Percentiles rank a stretch among this genome's conserved stretches.
Evolutionary conservation across 2,113 vertebrate genomes (phyloP).

Genomic region (Parus major): DNA sequence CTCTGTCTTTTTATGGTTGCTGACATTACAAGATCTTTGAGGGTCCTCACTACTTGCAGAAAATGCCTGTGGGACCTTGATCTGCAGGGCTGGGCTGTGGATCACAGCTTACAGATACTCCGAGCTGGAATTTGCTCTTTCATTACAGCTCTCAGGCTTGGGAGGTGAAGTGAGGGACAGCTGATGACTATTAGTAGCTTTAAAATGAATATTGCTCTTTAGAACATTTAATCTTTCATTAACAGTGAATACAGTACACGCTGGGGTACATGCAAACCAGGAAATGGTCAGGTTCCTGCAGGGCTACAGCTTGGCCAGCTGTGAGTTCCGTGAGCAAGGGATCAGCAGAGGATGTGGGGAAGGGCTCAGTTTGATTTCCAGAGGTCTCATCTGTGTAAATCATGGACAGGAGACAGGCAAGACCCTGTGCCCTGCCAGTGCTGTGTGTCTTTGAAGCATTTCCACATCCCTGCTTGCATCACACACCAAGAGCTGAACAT

Average conservation of each 20-base stretch:
- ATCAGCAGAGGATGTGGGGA: neutral
- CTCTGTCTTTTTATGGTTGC: neutral
- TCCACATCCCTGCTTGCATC: neutral
- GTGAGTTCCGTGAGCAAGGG: neutral
- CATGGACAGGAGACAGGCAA: neutral
- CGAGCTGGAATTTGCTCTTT: conserved; percentile 4
- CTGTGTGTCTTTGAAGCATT: neutral
- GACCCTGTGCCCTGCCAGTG: neutral
- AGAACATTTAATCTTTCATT: neutral
- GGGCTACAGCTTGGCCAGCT: neutral
- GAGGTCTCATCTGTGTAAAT: neutral
- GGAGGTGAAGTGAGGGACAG: neutral
- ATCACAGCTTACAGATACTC: neutral
- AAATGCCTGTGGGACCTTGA: neutral
- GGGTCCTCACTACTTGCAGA: neutral
- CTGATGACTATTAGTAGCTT: conserved; percentile 15
- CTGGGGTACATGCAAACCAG: neutral
- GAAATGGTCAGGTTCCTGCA: accelerated
- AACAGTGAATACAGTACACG: neutral
- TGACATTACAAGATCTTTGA: neutral
- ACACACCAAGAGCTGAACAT: neutral
- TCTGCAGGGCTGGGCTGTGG: neutral
- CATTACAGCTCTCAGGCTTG: neutral
- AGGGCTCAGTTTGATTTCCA: neutral
- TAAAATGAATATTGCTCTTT: conserved; percentile 38